Conservation (phyloP, 2,888 invertebrate genomes). For the Dorcus hopei region DNA sequence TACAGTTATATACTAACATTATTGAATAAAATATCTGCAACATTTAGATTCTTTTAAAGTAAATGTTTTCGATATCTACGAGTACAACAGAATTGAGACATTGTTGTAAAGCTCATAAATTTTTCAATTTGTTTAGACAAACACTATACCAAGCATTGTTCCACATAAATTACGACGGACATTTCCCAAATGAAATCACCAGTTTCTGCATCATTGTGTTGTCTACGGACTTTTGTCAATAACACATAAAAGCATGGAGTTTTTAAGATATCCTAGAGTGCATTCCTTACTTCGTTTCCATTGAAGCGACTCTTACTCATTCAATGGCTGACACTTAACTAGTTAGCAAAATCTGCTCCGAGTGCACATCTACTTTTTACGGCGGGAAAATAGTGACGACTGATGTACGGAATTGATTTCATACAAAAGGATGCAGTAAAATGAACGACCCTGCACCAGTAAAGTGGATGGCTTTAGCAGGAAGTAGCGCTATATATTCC, state of each 20-base stretch:
- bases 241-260: not conserved
- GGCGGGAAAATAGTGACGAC: slow-evolving; percentile 15
- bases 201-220: not conserved
- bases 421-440: slow-evolving; percentile 16
- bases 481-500: slow-evolving; percentile 8
- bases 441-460: slow-evolving; percentile 1
- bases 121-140: too few relatives aligned
- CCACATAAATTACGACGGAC: not conserved
- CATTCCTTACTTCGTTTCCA: slow-evolving; percentile 15
- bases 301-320: slow-evolving; percentile 15
- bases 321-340: slow-evolving; percentile 19
- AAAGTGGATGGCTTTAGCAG: not conserved
- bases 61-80: too few relatives aligned
- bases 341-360: slow-evolving; percentile 28
- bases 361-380: slow-evolving; percentile 19
- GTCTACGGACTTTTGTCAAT: not conserved
- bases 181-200: not conserved
- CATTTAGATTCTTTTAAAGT: too few relatives aligned
- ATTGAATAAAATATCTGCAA: too few relatives aligned
- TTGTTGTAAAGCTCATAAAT: too few relatives aligned
- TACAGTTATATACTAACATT: too few relatives aligned
- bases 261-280: slow-evolving; percentile 24
- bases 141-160: not conserved
- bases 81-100: too few relatives aligned
- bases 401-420: slow-evolving; percentile 18